phyloP scores from a whole-genome alignment of 2,113 vertebrate genomes.

The Microtus ochrogaster region DNA sequence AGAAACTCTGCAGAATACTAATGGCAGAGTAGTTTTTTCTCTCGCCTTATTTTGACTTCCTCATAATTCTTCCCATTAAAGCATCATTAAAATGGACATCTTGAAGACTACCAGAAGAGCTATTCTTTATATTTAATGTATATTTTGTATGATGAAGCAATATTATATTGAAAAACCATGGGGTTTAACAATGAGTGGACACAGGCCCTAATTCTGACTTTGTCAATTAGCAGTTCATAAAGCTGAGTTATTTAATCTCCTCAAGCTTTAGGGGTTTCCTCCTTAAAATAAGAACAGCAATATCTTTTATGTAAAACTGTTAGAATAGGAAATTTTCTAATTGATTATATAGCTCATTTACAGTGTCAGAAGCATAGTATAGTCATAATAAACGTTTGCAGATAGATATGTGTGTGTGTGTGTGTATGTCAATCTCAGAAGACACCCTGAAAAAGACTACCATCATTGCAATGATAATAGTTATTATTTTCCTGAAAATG shows the following conservation, averaged over 20 bases:
- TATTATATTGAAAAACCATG: neutral
- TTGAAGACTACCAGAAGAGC: conserved; percentile 53
- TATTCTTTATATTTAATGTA: conserved; percentile 16
- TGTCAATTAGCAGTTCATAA: conserved; percentile 22
- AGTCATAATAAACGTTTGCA: conserved; percentile 69
- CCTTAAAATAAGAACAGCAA: conserved; percentile 37
- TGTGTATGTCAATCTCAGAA: conserved; percentile 49
- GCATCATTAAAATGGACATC: conserved; percentile 50
- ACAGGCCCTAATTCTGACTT: conserved; percentile 52
- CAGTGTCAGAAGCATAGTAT: conserved; percentile 44
- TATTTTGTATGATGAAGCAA: conserved; percentile 45
- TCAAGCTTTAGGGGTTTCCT: conserved; percentile 12
- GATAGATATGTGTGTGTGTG: neutral
- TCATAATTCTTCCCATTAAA: conserved; percentile 66
- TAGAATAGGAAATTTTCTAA: conserved; percentile 52
- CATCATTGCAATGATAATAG: conserved; percentile 70
- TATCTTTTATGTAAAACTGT: neutral
- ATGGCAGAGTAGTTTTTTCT: conserved; percentile 70
- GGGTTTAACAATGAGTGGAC: conserved; percentile 51
- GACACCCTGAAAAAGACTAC: conserved; percentile 60
- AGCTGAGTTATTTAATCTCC: conserved; percentile 41
- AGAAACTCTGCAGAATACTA: conserved; percentile 74
- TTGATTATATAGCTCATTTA: conserved; percentile 47
- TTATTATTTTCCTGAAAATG: conserved; percentile 74
- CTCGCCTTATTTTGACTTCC: conserved; percentile 51